phyloP scores from a whole-genome alignment of 1,140 invertebrate genomes.

The Drosophila melanogaster region DNA sequence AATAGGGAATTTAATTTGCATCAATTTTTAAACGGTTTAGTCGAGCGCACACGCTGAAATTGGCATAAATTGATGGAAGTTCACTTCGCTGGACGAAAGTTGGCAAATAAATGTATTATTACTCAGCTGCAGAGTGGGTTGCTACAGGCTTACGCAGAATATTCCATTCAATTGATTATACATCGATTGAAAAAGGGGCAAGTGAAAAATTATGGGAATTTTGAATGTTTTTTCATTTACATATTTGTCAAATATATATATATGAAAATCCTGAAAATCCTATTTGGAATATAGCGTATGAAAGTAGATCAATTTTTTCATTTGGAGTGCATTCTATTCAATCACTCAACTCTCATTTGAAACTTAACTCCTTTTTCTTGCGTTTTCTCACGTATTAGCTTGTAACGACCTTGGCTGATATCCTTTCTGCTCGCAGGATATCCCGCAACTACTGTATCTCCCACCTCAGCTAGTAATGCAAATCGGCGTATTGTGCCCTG shows the following conservation, averaged over 20 bases:
- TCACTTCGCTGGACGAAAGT: slow-evolving; percentile 13
- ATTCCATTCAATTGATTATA: background rate
- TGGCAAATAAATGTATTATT: slow-evolving; percentile 42
- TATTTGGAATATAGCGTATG: no score
- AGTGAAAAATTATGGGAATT: no score
- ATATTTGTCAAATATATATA: no score
- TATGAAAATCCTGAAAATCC: no score
- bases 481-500: slow-evolving; percentile 79
- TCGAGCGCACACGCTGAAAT: slow-evolving; percentile 37
- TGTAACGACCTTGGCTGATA: background rate
- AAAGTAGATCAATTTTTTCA: no score
- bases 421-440: background rate
- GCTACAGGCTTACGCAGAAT: slow-evolving; percentile 8
- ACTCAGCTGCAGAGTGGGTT: slow-evolving; percentile 6
- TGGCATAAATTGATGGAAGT: slow-evolving; percentile 47
- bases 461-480: slow-evolving; percentile 58
- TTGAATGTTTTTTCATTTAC: no score
- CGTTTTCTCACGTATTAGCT: background rate
- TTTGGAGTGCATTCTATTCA: no score
- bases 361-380: no score
- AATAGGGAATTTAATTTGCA: slow-evolving; percentile 50
- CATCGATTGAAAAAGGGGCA: background rate
- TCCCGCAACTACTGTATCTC: background rate
- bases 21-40: slow-evolving; percentile 53
- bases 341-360: no score